Evolutionary conservation across 2,797 vertebrate genomes (phyloP), one percentile per base, ranked within the genome.

Genomic region (Hybognathus amarus): DNA sequence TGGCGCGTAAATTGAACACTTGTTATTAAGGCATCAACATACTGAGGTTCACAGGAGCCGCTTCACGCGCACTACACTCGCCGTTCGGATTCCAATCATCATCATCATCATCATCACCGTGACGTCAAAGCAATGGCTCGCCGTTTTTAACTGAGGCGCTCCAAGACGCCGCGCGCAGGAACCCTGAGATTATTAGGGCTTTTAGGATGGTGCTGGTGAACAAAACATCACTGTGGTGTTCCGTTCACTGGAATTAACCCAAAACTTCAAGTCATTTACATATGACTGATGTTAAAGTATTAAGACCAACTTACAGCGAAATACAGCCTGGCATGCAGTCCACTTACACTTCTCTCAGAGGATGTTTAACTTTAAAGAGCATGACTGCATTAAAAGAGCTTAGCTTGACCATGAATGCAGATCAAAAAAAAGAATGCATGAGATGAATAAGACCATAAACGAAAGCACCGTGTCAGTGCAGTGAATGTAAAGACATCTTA

Each of bases 1-100:
- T 92, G 82, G 82, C 90, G 90, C 90, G 87, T 81, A 87, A 85
- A 85, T 92, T 91, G 92, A 90, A 91, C 88, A 92, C 90, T 87
- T 86, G 92, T 90, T 93, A 89, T 90, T 93, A 92, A 83, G 92
- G 91, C 94, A 94, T 92, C 95, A 93, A 96, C 95, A 94, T 95
- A 84, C 82, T 84, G 80, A 77, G 95, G 96, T 97, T 97, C 96
- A 94, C 96, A 96, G 94, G 94, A 93, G 96, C 95, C 96, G 96
- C 97, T 97, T 95, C 96, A 94, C 95, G 94, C 94, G 94, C 96
- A 92, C 95, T 93, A 90, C 75, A 91, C 93, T 93, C 93, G 90
- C 92, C 95, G 91, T 94, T 89, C 93, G 91, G 94, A 94, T 94
- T 96, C 96, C 93, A 96, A 97, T 95, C 96, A 96, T 94, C 93